These are phyloP conservation scores for Nasonia giraulti DNA, from an alignment of 1,140 invertebrate genomes.

Conservation along the genomic window DNA sequence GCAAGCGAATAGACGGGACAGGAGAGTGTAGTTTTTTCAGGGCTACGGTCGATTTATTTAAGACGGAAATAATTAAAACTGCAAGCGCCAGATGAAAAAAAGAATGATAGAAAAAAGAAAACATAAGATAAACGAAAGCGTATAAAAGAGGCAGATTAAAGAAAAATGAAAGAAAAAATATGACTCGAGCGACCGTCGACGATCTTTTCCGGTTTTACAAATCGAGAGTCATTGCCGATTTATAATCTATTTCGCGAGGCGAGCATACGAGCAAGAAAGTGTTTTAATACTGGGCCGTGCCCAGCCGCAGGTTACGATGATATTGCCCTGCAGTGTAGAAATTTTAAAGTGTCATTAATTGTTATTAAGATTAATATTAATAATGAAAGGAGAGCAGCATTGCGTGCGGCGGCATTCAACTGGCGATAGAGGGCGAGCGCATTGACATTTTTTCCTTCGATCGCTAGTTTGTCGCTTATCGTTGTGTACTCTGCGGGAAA, in stretches of 20 bases:
- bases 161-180: constrained; percentile 5
- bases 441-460: constrained; percentile 50
- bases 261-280: constrained; percentile 56
- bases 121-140: constrained; percentile 47
- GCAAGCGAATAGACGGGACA: constrained; percentile 52
- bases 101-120: constrained; percentile 51
- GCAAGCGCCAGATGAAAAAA: constrained; percentile 37
- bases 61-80: constrained; percentile 51
- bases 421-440: constrained; percentile 48
- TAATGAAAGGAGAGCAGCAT: constrained; percentile 54
- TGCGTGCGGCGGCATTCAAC: constrained; percentile 35
- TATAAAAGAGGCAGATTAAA: constrained; percentile 23
- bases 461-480: constrained; percentile 55
- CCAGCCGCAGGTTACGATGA: constrained; percentile 62
- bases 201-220: constrained; percentile 52
- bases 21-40: constrained; percentile 54
- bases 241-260: constrained; percentile 54
- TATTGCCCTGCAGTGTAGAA: constrained; percentile 69
- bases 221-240: constrained; percentile 53
- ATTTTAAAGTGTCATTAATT: constrained; percentile 73
- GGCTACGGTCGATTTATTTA: constrained; percentile 64
- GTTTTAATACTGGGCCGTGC: constrained; percentile 65
- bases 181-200: constrained; percentile 47
- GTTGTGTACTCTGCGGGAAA: constrained; percentile 63
- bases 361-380: constrained; percentile 69